These are phyloP conservation scores for Heliocidaris tuberculata DNA, from an alignment of 35 echinoderm and acorn worm species.

Conservation along the genomic window DNA sequence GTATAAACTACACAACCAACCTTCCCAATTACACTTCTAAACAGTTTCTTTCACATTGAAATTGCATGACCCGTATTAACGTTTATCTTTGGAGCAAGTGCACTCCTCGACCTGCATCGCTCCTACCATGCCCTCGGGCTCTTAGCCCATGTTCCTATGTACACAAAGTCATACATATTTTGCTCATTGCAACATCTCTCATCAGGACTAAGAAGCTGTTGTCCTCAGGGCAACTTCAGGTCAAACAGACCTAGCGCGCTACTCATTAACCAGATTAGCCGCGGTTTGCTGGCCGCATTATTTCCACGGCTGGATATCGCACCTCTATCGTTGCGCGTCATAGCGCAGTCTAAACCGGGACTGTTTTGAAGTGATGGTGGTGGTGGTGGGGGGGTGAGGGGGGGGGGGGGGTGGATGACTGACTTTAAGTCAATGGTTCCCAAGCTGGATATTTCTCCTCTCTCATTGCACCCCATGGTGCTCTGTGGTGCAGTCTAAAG, in stretches of 20 bases:
- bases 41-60: too few species aligned
- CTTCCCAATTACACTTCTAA: too few species aligned
- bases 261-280: slow-evolving; percentile 15
- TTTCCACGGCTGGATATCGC: not conserved
- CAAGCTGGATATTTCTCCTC: too few species aligned
- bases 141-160: not conserved
- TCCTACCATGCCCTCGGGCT: not conserved
- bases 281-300: slow-evolving; percentile 23
- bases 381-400: not conserved
- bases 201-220: not conserved
- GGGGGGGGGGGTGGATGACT: not conserved
- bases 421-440: not conserved
- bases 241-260: not conserved
- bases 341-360: not conserved
- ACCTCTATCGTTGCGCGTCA: not conserved
- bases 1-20: too few species aligned
- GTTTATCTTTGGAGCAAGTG: not conserved
- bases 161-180: not conserved
- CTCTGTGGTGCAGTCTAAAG: too few species aligned
- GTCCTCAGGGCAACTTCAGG: not conserved
- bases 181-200: not conserved
- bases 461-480: too few species aligned
- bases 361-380: not conserved
- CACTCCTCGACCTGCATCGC: not conserved
- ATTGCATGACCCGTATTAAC: too few species aligned